Evolutionary conservation across 2,113 vertebrate species (phyloP).

Genomic region (Theristicus caerulescens): DNA sequence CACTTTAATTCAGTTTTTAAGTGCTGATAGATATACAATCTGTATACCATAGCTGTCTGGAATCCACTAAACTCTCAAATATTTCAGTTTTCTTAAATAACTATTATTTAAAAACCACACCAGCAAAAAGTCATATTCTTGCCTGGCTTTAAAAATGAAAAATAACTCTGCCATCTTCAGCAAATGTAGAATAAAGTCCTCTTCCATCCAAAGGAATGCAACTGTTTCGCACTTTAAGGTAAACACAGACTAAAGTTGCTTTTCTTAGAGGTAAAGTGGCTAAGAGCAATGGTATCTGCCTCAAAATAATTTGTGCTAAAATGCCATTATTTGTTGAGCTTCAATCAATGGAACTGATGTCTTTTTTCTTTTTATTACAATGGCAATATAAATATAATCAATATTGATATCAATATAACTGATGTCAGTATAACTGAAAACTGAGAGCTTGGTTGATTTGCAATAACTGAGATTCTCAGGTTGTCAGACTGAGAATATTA

Average conservation of each 20-base stretch:
- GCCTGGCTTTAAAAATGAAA: background rate
- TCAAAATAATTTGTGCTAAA: background rate
- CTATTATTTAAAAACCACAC: background rate
- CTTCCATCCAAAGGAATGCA: background rate
- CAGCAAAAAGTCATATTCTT: background rate
- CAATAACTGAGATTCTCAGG: background rate
- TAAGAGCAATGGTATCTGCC: background rate
- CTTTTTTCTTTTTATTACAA: background rate
- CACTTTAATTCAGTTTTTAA: background rate
- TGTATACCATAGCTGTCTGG: background rate
- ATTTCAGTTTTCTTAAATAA: background rate
- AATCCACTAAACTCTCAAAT: background rate
- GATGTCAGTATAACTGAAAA: background rate
- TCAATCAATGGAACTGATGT: background rate
- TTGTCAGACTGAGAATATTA: background rate
- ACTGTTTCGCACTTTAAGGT: background rate
- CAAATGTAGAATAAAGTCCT: background rate
- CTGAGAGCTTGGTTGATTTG: background rate
- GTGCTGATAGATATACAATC: background rate
- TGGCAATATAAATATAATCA: background rate
- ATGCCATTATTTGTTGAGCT: background rate
- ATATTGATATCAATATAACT: background rate
- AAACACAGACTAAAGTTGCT: background rate
- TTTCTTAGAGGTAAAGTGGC: background rate
- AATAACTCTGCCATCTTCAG: background rate